These are phyloP conservation scores for Hylaea fasciaria DNA, from an alignment of 2,888 invertebrate species.

Conservation along the genomic window DNA sequence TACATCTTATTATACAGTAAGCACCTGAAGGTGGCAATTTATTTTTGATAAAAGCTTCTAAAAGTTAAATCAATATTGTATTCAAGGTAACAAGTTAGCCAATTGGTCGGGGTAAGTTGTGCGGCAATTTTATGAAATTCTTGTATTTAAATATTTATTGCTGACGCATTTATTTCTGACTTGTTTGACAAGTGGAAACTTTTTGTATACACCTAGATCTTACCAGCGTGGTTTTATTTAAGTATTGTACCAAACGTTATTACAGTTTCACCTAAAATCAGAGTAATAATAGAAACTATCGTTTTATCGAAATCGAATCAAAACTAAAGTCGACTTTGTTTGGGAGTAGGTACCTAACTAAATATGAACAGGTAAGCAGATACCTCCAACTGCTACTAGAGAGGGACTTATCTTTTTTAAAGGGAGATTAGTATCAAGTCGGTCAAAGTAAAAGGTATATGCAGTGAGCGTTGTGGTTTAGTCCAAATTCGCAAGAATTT, in stretches of 20 bases:
- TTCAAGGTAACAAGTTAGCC: conserved; percentile 12
- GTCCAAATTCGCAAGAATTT: conserved; percentile 56
- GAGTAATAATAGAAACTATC: too few relatives aligned
- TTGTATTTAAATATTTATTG: too few relatives aligned
- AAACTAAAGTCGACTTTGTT: not conserved
- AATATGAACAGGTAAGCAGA: not conserved
- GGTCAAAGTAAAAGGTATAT: conserved; percentile 57
- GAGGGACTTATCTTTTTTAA: conserved; percentile 28
- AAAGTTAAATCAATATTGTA: conserved; percentile 18
- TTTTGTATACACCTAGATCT: too few relatives aligned
- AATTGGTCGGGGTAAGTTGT: not conserved
- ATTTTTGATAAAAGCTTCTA: conserved; percentile 28
- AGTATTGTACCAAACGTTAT: too few relatives aligned
- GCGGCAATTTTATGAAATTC: not conserved
- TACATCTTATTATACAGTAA: conserved; percentile 17
- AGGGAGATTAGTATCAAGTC: conserved; percentile 54
- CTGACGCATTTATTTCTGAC: too few relatives aligned
- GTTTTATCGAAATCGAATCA: too few relatives aligned
- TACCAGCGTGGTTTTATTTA: too few relatives aligned
- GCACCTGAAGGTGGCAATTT: conserved; percentile 18
- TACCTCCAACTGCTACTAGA: not conserved
- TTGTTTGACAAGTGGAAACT: too few relatives aligned
- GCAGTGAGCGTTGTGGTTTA: conserved; percentile 50
- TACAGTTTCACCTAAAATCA: too few relatives aligned
- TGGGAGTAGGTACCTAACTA: not conserved